Percentiles rank a stretch among this genome's conserved stretches.
These are phyloP conservation scores for Potamilus streckersoni DNA, from an alignment of 1,140 invertebrate genomes.

Conservation along the genomic window DNA sequence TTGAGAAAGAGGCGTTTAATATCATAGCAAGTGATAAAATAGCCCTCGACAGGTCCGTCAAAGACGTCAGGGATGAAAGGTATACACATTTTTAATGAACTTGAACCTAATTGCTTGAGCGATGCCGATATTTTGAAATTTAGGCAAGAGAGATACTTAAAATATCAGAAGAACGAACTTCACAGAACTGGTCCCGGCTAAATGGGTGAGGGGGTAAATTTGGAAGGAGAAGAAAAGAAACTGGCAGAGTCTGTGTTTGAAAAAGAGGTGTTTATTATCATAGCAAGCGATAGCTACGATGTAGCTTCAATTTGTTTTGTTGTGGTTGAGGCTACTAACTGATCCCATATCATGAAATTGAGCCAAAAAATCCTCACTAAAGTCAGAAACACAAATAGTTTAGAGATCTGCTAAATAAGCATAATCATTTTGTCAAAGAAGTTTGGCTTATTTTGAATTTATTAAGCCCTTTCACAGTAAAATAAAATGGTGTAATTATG, in stretches of 20 bases:
- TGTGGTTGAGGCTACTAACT: too few relatives aligned
- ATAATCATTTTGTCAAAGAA: too few relatives aligned
- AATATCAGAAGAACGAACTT: constrained; percentile 42
- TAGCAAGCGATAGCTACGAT: constrained; percentile 89
- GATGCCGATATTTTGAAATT: constrained; percentile 19
- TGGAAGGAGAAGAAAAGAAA: constrained; percentile 54
- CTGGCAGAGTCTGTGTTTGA: constrained; percentile 70
- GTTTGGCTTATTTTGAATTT: too few relatives aligned
- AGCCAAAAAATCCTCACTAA: too few relatives aligned
- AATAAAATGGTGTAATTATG: too few relatives aligned
- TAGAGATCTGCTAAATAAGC: too few relatives aligned
- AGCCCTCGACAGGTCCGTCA: constrained; percentile 82
- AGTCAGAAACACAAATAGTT: too few relatives aligned
- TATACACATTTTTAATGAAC: constrained; percentile 67
- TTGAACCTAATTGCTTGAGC: background rate
- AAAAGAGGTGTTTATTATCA: constrained; percentile 90
- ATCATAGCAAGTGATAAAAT: constrained; percentile 90
- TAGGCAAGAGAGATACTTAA: constrained; percentile 43
- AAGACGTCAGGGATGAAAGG: constrained; percentile 83
- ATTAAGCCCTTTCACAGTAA: too few relatives aligned
- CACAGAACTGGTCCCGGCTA: constrained; percentile 57
- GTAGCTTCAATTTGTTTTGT: too few relatives aligned
- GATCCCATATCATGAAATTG: too few relatives aligned
- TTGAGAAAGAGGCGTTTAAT: constrained; percentile 90
- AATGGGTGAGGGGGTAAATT: constrained; percentile 46